Conservation (phyloP, 2,113 vertebrate genomes). For the Festucalex cinctus region DNA sequence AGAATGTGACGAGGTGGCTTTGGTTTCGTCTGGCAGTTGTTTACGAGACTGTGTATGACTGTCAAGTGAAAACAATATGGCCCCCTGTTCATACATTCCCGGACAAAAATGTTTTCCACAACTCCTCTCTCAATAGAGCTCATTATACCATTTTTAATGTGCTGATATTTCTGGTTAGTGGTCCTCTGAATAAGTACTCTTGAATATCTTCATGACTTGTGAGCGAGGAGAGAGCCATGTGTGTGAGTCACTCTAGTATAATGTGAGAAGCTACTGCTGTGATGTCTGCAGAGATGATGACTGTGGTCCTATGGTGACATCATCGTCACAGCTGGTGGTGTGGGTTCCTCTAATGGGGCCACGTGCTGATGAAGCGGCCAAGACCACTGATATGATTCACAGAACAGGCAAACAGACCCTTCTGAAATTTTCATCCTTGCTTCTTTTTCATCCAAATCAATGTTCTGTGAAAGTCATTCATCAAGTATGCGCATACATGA, state of each 20-base stretch:
- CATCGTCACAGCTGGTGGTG: slow-evolving; percentile 38
- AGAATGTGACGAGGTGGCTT: slow-evolving; percentile 8
- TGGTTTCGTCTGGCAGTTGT: slow-evolving; percentile 23
- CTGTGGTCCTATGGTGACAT: slow-evolving; percentile 39
- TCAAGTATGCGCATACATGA: slow-evolving; percentile 28
- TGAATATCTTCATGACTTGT: slow-evolving; percentile 28
- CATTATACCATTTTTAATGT: slow-evolving; percentile 27
- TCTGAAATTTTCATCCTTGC: slow-evolving; percentile 45
- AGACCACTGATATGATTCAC: slow-evolving; percentile 43
- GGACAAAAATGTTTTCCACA: slow-evolving; percentile 16
- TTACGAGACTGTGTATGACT: slow-evolving; percentile 11
- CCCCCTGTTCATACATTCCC: slow-evolving; percentile 25
- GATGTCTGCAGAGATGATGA: slow-evolving; percentile 34
- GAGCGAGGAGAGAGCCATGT: slow-evolving; percentile 30
- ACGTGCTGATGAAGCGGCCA: slow-evolving; percentile 39
- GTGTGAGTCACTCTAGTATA: slow-evolving; percentile 46
- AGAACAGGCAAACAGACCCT: slow-evolving; percentile 15
- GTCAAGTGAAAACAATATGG: slow-evolving; percentile 7
- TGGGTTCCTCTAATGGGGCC: slow-evolving; percentile 45
- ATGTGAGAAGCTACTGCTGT: slow-evolving; percentile 37
- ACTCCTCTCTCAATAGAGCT: slow-evolving; percentile 31
- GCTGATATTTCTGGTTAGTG: slow-evolving; percentile 7
- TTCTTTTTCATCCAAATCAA: slow-evolving; percentile 8
- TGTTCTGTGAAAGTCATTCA: slow-evolving; percentile 55
- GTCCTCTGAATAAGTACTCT: slow-evolving; percentile 23